Evolutionary conservation across 2,888 invertebrate genomes (phyloP), one percentile per base, ranked within the genome.

Genomic region (Lasioglossum leucozonium): DNA sequence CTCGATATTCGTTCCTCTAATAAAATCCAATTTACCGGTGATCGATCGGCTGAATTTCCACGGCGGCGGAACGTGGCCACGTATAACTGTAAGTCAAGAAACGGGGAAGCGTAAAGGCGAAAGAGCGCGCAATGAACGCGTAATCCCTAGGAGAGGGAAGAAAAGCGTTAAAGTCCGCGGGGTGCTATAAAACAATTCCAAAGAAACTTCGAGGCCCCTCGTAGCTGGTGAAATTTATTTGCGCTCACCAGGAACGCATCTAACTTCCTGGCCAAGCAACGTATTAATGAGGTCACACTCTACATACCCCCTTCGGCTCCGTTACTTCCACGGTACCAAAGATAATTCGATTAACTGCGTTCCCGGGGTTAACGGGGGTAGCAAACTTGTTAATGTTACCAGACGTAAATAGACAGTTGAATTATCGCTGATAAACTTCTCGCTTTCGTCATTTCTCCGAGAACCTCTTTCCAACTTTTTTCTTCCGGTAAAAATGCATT

Each of bases 181-280:
- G 90, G 91, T 85, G 79, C 87, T 89, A 80, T 92, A 91, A 92
- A 92, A 92, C 89, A 92, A 92, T 92, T 90, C 82, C 72, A 81
- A 73, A 87, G 87, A 90, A 91, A 91, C 91, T 92, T 89, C 77
- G 77, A 62, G 72, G 80, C 77, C 72, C 55, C 72, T 81, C 72
- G 80, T 82, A 87, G 82, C 85, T 69, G 85, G 22, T 62, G 72
- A 87, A 91, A 91, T 91, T 91, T 88, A 85, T 85, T 88, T 77
- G 44, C 62, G 73, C 80, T 81, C 85, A 58, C 84, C 74, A 51
- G 71, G 76, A 88, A 88, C 81, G 83, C 81, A 79, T 89, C 83
- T 76, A 90, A 89, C 88, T 92, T 91, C 85, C 77, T 72, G 72
- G 77, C 67, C 77, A 42, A 84, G 86, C 88, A 85, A 86, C 82